phyloP scores from a whole-genome alignment of 2,797 vertebrate species.

The Hydrolagus colliei region DNA sequence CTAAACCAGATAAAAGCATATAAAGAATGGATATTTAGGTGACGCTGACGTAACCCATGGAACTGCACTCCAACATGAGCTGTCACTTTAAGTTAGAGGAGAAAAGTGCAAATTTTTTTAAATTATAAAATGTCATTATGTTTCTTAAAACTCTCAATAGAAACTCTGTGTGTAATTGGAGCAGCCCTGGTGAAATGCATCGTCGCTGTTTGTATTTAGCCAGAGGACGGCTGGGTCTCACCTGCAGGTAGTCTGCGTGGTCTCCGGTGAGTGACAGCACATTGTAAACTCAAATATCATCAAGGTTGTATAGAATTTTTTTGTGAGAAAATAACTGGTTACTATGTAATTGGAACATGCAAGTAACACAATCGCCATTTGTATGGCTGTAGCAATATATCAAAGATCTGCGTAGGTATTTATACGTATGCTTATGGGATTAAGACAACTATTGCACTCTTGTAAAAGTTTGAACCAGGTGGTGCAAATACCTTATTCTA shows the following conservation, averaged over 20 bases:
- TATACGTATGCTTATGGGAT: constrained; percentile 22
- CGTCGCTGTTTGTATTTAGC: too few relatives aligned
- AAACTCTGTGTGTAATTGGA: too few relatives aligned
- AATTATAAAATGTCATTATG: too few relatives aligned
- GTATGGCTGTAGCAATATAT: not conserved
- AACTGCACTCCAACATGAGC: too few relatives aligned
- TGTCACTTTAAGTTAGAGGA: too few relatives aligned
- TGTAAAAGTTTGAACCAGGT: constrained; percentile 10
- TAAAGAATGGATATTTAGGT: too few relatives aligned
- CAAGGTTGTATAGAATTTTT: not conserved
- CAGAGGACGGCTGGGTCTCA: not conserved
- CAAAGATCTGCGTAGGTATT: constrained; percentile 7
- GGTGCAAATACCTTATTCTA: not conserved
- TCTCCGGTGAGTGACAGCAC: not conserved
- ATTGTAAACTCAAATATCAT: constrained; percentile 12
- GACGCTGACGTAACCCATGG: too few relatives aligned
- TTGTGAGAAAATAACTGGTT: not conserved
- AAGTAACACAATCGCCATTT: constrained; percentile 6
- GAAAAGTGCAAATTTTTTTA: too few relatives aligned
- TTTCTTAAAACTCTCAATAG: too few relatives aligned
- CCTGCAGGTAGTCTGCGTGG: not conserved
- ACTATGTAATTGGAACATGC: constrained; percentile 3
- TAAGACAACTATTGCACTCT: not conserved
- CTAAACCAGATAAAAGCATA: too few relatives aligned
- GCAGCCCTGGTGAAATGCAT: not conserved